Percentiles rank a stretch among this genome's conserved stretches.
Conservation (phyloP, 2,797 vertebrate genomes). For the Lepilemur septentrionalis region DNA sequence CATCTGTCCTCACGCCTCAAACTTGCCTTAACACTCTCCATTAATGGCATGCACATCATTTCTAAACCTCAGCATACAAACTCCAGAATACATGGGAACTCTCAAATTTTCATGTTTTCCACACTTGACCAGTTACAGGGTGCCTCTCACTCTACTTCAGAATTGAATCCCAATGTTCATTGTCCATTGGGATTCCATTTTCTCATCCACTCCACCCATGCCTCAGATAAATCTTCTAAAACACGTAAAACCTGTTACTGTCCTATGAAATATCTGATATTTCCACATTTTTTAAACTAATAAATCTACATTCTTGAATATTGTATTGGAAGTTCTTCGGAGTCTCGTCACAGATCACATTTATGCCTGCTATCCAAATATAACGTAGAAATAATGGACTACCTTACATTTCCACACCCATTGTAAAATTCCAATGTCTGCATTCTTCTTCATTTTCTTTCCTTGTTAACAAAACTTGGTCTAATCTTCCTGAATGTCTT, state of each 20-base stretch:
- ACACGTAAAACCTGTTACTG: not conserved
- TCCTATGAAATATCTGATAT: not conserved
- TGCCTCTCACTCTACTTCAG: not conserved
- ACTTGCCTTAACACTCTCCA: accelerated
- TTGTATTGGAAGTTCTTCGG: not conserved
- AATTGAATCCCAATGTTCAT: not conserved
- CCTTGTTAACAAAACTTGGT: not conserved
- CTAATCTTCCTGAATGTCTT: not conserved
- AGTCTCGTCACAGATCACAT: not conserved
- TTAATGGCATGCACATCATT: accelerated
- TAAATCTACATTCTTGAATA: not conserved
- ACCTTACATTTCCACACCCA: accelerated
- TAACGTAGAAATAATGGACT: not conserved
- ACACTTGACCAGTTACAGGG: not conserved
- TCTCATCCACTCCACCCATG: accelerated
- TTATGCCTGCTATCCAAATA: not conserved
- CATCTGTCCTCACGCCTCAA: accelerated
- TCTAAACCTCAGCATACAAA: not conserved
- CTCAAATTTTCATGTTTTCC: not conserved
- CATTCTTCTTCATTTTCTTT: not conserved
- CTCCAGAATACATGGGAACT: not conserved
- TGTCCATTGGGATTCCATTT: not conserved
- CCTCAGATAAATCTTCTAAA: not conserved
- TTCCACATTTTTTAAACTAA: not conserved
- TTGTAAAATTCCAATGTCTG: not conserved